Percentiles rank a stretch among this genome's conserved stretches.
Evolutionary conservation across 2,888 invertebrate species (phyloP).

Genomic region (Polydrusus cervinus): DNA sequence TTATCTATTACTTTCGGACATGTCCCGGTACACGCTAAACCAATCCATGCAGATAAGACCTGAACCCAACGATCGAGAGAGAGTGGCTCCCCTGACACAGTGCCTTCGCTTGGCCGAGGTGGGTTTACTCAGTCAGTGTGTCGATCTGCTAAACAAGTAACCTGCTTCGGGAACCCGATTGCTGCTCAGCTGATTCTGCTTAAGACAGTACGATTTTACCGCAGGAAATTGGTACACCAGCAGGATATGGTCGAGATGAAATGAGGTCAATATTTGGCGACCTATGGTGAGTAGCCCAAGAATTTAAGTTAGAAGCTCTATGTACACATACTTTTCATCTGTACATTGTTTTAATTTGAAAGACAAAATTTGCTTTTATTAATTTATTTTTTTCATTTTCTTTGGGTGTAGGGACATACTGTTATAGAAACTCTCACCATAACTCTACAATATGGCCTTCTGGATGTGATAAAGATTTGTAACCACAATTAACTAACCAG

Average conservation of each 20-base stretch:
- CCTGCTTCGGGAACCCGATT: conserved; percentile 40
- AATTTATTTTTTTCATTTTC: no score
- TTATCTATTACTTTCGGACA: conserved; percentile 16
- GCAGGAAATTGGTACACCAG: conserved; percentile 39
- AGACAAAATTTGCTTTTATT: no score
- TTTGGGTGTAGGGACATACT: no score
- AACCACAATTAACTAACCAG: no score
- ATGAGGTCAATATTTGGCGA: conserved; percentile 24
- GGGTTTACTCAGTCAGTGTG: conserved; percentile 69
- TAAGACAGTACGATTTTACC: conserved; percentile 13
- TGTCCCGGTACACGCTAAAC: conserved; percentile 35
- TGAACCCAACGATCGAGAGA: conserved; percentile 50
- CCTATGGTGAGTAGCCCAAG: conserved; percentile 39
- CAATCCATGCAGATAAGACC: conserved; percentile 42
- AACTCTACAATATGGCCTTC: no score
- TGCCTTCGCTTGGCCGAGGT: conserved; percentile 48
- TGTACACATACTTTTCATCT: no score
- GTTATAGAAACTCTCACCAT: no score
- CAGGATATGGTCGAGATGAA: conserved; percentile 40
- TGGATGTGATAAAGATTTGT: no score
- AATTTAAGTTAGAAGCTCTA: no score
- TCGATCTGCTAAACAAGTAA: conserved; percentile 63
- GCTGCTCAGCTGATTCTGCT: conserved; percentile 31
- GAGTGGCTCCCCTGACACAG: conserved; percentile 53
- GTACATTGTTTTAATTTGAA: no score